phyloP scores from a whole-genome alignment of 2,113 vertebrate species.

The Mellivora capensis region DNA sequence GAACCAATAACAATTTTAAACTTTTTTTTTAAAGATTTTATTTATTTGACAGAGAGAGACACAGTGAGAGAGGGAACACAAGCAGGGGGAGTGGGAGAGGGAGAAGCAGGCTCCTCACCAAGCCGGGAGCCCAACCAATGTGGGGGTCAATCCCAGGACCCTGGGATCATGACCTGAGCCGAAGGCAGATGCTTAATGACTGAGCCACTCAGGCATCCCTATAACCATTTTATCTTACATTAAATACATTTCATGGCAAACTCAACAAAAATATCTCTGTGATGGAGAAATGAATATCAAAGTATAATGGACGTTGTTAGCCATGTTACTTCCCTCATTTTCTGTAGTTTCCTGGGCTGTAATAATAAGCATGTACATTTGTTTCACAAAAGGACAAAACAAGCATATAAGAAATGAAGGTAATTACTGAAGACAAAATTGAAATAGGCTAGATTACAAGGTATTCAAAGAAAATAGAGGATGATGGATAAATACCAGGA shows the following conservation, averaged over 20 bases:
- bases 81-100: too few species aligned
- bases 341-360: neutral
- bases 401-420: conserved; percentile 23
- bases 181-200: too few species aligned
- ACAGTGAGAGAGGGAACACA: too few species aligned
- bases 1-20: neutral
- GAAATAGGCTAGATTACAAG: conserved; percentile 31
- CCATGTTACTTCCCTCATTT: neutral
- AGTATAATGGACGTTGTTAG: neutral
- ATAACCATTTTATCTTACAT: neutral
- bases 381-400: conserved; percentile 9
- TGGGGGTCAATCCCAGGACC: too few species aligned
- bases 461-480: neutral
- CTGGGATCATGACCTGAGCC: too few species aligned
- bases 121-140: too few species aligned
- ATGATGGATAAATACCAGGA: conserved; percentile 9
- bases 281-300: neutral
- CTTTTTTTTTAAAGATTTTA: neutral
- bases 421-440: conserved; percentile 18
- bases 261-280: neutral
- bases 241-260: neutral
- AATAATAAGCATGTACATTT: neutral
- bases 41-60: too few species aligned
- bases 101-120: too few species aligned
- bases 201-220: too few species aligned